These are phyloP conservation scores for Gallinago jamesoni DNA, from an alignment of 2,113 vertebrate species.

Conservation along the genomic window DNA sequence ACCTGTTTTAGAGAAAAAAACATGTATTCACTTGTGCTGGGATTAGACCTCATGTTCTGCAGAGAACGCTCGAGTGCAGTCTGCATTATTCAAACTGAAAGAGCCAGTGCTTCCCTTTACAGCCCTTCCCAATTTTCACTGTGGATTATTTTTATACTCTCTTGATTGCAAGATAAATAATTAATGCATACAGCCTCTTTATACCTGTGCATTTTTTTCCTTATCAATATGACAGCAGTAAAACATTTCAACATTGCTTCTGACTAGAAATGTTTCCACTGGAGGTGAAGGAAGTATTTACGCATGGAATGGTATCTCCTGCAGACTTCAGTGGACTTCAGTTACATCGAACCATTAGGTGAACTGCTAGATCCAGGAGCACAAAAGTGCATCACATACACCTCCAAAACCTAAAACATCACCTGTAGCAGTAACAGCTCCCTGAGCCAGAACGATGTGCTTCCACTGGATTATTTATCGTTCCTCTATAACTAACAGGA, in stretches of 20 bases:
- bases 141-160: background rate
- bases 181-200: background rate
- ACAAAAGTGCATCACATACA: background rate
- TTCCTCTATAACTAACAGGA: background rate
- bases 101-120: background rate
- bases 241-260: background rate
- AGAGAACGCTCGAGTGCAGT: background rate
- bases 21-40: background rate
- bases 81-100: background rate
- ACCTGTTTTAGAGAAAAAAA: background rate
- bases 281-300: background rate
- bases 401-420: background rate
- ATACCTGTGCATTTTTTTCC: background rate
- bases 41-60: background rate
- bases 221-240: background rate
- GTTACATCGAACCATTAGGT: background rate
- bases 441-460: background rate
- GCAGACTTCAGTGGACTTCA: background rate
- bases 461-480: background rate
- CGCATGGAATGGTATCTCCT: background rate
- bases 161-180: constrained; percentile 25
- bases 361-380: background rate
- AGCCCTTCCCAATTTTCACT: background rate
- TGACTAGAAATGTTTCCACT: background rate
- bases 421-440: background rate